Evolutionary conservation across 2,888 invertebrate species (phyloP).

Genomic region (Scelioninae gen. 1): DNA sequence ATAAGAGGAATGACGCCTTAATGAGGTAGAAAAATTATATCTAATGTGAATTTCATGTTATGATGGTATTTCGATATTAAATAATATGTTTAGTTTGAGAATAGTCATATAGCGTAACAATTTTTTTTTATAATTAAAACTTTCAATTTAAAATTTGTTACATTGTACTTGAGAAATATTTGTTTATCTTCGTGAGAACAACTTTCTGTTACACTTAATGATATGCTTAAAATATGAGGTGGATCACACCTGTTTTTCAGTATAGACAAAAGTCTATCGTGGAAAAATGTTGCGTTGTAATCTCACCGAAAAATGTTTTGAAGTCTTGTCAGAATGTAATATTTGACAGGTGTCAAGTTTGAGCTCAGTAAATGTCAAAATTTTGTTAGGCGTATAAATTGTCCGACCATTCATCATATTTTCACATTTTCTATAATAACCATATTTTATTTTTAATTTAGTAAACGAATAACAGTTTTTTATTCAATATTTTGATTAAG

Average conservation of each 20-base stretch:
- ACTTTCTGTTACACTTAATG: constrained; percentile 46
- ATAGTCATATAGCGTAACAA: background rate
- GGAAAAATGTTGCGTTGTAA: constrained; percentile 40
- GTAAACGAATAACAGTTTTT: background rate
- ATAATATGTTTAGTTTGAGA: constrained; percentile 1
- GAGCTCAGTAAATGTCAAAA: constrained; percentile 18
- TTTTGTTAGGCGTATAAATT: constrained; percentile 33
- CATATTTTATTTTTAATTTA: too few species aligned
- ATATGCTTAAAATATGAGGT: constrained; percentile 29
- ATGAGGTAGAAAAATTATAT: background rate
- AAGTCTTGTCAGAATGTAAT: constrained; percentile 30
- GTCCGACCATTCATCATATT: constrained; percentile 13
- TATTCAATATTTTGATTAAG: background rate
- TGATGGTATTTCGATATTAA: background rate
- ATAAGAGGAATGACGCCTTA: background rate
- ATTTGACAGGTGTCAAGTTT: constrained; percentile 39
- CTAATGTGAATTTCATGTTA: too few species aligned
- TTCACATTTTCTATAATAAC: too few species aligned
- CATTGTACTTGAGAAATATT: constrained; percentile 26
- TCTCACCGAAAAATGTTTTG: constrained; percentile 34
- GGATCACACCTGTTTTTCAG: constrained; percentile 43
- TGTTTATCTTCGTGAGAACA: constrained; percentile 53
- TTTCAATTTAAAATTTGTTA: constrained; percentile 20
- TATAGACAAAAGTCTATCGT: constrained; percentile 40
- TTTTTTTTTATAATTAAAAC: background rate